A percentile compares a stretch with the other conserved stretches of the same genome.
phyloP scores from a whole-genome alignment of 2,113 vertebrate genomes.

The Castor canadensis region DNA sequence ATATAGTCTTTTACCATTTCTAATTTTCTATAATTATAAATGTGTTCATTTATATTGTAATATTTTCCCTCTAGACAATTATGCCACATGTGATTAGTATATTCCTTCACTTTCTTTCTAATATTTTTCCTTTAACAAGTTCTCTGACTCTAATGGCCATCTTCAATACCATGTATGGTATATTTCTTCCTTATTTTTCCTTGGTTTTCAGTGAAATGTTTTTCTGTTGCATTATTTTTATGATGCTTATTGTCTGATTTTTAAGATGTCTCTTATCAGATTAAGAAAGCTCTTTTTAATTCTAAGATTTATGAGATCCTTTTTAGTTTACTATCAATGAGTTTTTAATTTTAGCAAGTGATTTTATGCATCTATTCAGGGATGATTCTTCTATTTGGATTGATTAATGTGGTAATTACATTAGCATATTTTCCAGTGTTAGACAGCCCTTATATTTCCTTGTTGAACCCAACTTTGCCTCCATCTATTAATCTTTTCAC shows the following conservation, averaged over 20 bases:
- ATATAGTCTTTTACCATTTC: neutral
- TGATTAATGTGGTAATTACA: conserved; percentile 62
- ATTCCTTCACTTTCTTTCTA: neutral
- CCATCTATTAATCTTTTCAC: conserved; percentile 47
- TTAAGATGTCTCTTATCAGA: conserved; percentile 1
- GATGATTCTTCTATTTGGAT: conserved; percentile 51
- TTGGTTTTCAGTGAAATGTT: neutral
- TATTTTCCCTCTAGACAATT: neutral
- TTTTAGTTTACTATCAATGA: conserved; percentile 50
- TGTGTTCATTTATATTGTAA: neutral
- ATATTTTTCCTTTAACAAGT: neutral
- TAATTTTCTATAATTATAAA: neutral
- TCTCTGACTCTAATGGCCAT: neutral
- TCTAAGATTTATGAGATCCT: conserved; percentile 30
- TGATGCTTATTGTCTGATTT: neutral
- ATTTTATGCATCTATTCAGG: conserved; percentile 47
- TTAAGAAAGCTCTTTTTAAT: conserved; percentile 48
- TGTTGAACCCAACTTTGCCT: conserved; percentile 42
- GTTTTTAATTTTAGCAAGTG: conserved; percentile 69
- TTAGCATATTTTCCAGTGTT: conserved; percentile 58
- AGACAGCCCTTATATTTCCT: conserved; percentile 37
- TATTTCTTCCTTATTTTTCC: neutral
- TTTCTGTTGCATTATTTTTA: conserved; percentile 37
- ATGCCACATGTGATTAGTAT: neutral
- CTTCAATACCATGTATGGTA: neutral